A percentile compares a stretch with the other conserved stretches of the same genome.
These are phyloP conservation scores for Xerus rutilus DNA, from an alignment of 2,797 vertebrate species.

Conservation along the genomic window DNA sequence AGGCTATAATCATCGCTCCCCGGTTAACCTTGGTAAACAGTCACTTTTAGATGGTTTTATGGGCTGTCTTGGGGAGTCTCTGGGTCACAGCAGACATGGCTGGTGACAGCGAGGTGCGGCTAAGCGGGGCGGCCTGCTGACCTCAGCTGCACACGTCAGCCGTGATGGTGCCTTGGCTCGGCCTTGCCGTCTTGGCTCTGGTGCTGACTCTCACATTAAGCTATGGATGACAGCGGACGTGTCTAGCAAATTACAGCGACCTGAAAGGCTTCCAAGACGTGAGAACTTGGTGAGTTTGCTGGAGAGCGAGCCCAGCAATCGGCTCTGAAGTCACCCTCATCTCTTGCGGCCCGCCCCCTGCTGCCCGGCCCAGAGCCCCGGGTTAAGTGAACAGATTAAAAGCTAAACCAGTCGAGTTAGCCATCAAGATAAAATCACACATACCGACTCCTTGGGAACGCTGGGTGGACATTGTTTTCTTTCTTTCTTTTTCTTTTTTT, in stretches of 20 bases:
- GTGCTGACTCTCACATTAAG: neutral
- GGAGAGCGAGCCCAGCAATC: neutral
- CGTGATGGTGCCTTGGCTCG: slow-evolving; percentile 66
- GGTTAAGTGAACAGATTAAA: slow-evolving; percentile 33
- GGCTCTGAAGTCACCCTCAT: neutral
- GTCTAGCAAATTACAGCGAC: slow-evolving; percentile 59
- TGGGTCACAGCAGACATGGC: slow-evolving; percentile 27
- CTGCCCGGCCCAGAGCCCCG: neutral
- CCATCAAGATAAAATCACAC: neutral
- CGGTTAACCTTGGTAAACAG: neutral
- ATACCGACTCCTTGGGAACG: neutral
- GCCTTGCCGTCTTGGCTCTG: slow-evolving; percentile 22
- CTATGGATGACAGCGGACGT: neutral
- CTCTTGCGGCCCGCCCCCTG: rapidly evolving
- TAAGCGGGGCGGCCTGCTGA: neutral
- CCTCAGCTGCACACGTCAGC: neutral
- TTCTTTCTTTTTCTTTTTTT: too few relatives aligned
- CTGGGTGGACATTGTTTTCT: neutral
- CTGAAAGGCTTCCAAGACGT: slow-evolving; percentile 63
- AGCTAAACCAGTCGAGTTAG: neutral
- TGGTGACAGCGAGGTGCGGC: neutral
- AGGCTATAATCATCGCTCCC: slow-evolving; percentile 48
- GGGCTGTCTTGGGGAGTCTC: slow-evolving; percentile 22
- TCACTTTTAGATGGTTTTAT: slow-evolving; percentile 55
- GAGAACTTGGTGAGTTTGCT: slow-evolving; percentile 17